phyloP scores from a whole-genome alignment of 2,113 vertebrate species.

The Corynorhinus townsendii region DNA sequence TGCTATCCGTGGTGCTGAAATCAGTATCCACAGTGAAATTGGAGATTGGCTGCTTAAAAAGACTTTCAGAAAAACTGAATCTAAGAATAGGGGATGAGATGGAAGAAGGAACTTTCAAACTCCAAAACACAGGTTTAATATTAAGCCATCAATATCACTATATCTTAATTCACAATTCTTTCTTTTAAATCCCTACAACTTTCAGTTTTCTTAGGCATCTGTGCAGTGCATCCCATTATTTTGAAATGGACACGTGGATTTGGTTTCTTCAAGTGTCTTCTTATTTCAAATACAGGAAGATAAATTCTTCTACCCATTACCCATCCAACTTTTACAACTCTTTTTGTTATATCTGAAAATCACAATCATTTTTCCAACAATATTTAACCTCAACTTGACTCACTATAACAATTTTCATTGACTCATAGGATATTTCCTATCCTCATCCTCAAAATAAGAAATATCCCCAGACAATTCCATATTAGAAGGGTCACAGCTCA shows the following conservation, averaged over 20 bases:
- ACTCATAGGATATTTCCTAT: neutral
- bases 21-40: neutral
- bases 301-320: neutral
- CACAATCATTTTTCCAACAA: neutral
- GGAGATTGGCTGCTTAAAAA: neutral
- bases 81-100: neutral
- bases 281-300: neutral
- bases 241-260: neutral
- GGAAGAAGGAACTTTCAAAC: neutral
- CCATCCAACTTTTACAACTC: neutral
- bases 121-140: neutral
- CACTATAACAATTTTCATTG: neutral
- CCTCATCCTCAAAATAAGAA: neutral
- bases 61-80: neutral
- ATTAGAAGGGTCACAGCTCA: neutral
- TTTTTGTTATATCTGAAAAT: slow-evolving; percentile 22
- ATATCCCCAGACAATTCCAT: neutral
- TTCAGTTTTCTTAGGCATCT: neutral
- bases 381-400: slow-evolving; percentile 32
- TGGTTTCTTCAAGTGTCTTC: neutral
- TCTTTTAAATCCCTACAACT: slow-evolving; percentile 15
- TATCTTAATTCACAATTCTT: neutral
- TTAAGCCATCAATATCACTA: neutral
- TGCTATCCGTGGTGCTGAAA: slow-evolving; percentile 79
- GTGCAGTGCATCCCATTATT: neutral